Evolutionary conservation across 2,797 vertebrate genomes (phyloP), one percentile per base, ranked within the genome.

Genomic region (Prunella strophiata): DNA sequence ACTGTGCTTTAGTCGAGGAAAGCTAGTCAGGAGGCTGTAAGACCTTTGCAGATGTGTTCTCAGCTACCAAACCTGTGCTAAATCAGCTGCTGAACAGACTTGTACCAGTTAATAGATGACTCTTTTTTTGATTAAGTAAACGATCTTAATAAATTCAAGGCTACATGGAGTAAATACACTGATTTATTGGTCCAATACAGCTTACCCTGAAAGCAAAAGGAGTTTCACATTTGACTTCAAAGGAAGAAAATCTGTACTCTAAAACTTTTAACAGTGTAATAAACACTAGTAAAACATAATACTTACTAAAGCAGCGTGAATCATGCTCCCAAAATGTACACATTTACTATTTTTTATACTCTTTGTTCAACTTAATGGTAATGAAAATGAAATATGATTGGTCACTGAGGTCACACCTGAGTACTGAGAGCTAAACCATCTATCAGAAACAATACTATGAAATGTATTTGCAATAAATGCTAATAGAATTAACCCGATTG

Each of bases 151-250:
- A 66, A 88, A 91, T 81, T 84, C 73, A 86, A 89, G 29, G 32
- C 55, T 85, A 27, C 14, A 9, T 1, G 1, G 54, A 84, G 78
- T 87, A 91, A 91, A 91, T 76, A 25, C 19, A n/a, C 10, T 61
- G 71, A 94, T 86, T 90, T 96, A 91, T 86, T 86, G 19, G 20
- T 86, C 32, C 42, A 27, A 32, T 71, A 63, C 48, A 84, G 26
- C 45, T 84, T 83, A 50, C 22, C 19, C 50, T 91, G 42, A 92
- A 92, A 94, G 67, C 4, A 89, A 93, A 88, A 93, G 27, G 11
- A 78, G 55, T 79, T 86, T 90, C n/a, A 82, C 52, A 22, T 96
- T 89, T 88, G 34, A 88, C 75, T 85, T 97, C 85, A 94, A 90
- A 93, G 71, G 80, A 86, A 88, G 16, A 7, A 76, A 86, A 88